phyloP scores from a whole-genome alignment of 2,888 invertebrate species.

The Scaptomyza flava region DNA sequence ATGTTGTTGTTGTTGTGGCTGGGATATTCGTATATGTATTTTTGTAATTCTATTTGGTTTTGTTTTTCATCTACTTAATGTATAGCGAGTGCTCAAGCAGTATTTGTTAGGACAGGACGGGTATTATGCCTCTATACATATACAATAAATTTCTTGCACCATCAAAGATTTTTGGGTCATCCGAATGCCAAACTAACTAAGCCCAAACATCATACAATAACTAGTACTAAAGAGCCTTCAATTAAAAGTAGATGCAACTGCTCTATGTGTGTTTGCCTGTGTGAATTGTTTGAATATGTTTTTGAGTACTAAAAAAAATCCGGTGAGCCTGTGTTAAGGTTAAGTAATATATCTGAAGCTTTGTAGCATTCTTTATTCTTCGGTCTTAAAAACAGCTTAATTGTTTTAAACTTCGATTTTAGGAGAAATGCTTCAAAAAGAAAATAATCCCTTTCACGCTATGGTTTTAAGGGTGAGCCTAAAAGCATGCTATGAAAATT shows the following conservation, averaged over 20 bases:
- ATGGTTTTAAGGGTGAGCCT: neutral
- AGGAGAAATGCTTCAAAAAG: neutral
- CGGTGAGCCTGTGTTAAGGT: neutral
- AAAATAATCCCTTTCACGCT: neutral
- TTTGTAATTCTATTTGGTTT: constrained; percentile 18
- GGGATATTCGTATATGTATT: constrained; percentile 52
- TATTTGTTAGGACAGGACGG: constrained; percentile 38
- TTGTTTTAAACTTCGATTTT: neutral
- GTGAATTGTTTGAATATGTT: neutral
- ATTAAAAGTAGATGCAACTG: neutral
- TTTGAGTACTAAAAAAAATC: neutral
- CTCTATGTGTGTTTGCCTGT: neutral
- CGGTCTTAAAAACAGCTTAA: neutral
- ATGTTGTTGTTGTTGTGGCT: constrained; percentile 31
- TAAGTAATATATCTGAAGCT: too few species aligned
- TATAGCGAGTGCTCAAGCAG: constrained; percentile 35
- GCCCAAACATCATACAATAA: constrained; percentile 5
- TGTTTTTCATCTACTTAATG: constrained; percentile 21
- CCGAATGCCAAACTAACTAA: constrained; percentile 15
- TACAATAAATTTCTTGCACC: constrained; percentile 8
- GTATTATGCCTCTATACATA: constrained; percentile 35
- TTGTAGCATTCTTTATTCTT: too few species aligned
- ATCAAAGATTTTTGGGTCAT: constrained; percentile 9
- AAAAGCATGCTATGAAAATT: neutral
- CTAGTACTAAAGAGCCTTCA: neutral